phyloP scores from a whole-genome alignment of 2,113 vertebrate species.

The Emberiza fucata region DNA sequence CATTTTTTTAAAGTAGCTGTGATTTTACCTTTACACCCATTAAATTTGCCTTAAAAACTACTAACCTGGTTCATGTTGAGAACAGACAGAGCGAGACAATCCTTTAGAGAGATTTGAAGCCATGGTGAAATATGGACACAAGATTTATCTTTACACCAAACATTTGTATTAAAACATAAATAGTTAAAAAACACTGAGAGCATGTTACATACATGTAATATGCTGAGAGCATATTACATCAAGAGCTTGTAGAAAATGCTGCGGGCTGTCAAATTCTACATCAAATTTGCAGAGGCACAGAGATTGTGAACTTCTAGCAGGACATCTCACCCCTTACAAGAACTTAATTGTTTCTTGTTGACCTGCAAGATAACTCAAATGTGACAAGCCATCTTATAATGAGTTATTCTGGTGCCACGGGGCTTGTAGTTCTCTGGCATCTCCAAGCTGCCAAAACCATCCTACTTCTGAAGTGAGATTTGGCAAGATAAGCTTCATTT shows the following conservation, averaged over 20 bases:
- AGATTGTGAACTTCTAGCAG: background rate
- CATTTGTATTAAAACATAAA: background rate
- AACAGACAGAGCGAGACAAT: background rate
- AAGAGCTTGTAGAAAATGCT: background rate
- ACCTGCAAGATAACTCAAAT: background rate
- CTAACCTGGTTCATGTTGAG: background rate
- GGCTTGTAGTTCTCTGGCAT: background rate
- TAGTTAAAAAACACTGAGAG: background rate
- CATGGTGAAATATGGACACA: background rate
- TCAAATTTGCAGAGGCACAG: background rate
- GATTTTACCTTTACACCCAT: background rate
- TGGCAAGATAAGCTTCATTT: background rate
- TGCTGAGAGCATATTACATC: background rate
- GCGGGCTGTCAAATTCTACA: background rate
- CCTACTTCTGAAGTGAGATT: background rate
- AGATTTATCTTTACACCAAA: background rate
- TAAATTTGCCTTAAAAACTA: background rate
- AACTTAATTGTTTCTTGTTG: background rate
- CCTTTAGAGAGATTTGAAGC: background rate
- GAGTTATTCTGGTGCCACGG: background rate
- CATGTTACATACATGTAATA: background rate
- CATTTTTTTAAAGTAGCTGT: background rate
- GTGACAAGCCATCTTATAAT: background rate
- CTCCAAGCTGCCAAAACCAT: background rate
- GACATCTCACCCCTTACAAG: background rate